These are phyloP conservation scores for Prosopocoilus inquinatus DNA, from an alignment of 2,888 invertebrate species.

Conservation along the genomic window DNA sequence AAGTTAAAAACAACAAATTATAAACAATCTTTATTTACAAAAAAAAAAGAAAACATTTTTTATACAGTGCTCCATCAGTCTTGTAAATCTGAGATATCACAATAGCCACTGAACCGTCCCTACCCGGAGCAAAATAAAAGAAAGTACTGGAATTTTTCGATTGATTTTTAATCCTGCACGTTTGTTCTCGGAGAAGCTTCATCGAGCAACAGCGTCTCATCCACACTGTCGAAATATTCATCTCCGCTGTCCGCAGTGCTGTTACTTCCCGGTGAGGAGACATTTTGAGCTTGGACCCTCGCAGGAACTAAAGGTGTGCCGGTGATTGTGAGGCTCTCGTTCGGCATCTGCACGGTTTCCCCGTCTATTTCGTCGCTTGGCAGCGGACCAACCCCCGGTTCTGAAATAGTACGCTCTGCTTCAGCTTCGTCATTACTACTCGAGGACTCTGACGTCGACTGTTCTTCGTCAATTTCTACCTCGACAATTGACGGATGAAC, in stretches of 20 bases:
- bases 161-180: no score
- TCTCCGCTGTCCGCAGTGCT: slow-evolving; percentile 25
- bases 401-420: slow-evolving; percentile 29
- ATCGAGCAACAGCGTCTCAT: slow-evolving; percentile 17
- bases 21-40: no score
- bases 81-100: no score
- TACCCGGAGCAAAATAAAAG: no score
- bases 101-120: no score
- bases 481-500: slow-evolving; percentile 47
- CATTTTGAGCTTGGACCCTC: neutral
- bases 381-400: slow-evolving; percentile 32
- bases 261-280: slow-evolving; percentile 12
- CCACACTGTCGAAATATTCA: slow-evolving; percentile 31
- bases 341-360: neutral
- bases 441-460: slow-evolving; percentile 31
- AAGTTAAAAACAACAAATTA: no score
- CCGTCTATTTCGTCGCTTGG: slow-evolving; percentile 28
- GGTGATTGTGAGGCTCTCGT: neutral
- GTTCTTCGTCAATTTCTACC: slow-evolving; percentile 39
- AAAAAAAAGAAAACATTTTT: no score
- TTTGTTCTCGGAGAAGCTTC: neutral
- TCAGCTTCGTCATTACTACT: slow-evolving; percentile 34
- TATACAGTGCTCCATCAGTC: no score
- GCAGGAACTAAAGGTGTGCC: neutral
- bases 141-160: no score